A percentile compares a stretch with the other conserved stretches of the same genome.
phyloP scores from a whole-genome alignment of 2,113 vertebrate genomes.

The Leptosomus discolor region DNA sequence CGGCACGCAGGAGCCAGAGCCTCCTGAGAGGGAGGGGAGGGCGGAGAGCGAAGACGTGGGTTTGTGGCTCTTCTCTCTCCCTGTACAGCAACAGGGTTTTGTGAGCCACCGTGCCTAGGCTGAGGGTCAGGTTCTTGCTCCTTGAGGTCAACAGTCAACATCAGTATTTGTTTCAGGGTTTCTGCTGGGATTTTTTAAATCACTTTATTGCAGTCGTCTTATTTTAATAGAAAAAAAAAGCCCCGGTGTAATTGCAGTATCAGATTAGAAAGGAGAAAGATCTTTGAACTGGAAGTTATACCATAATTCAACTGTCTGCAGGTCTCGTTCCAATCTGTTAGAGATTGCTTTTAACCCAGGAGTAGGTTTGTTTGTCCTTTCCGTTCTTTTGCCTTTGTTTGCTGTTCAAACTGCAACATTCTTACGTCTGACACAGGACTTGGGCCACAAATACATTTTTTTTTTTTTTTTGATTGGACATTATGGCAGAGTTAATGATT shows the following conservation, averaged over 20 bases:
- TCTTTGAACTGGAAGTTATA: neutral
- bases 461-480: neutral
- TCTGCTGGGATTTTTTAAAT: neutral
- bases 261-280: neutral
- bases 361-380: neutral
- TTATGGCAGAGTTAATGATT: neutral
- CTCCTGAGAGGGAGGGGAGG: neutral
- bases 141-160: neutral
- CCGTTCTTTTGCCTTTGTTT: neutral
- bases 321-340: neutral
- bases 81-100: neutral
- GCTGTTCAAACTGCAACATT: neutral
- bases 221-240: neutral
- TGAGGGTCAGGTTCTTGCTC: neutral
- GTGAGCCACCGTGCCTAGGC: neutral
- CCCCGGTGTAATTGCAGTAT: neutral
- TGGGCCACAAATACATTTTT: neutral
- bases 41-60: fast-evolving
- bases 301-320: neutral
- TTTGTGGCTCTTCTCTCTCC: neutral
- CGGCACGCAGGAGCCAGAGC: neutral
- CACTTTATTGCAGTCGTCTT: neutral
- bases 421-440: neutral
- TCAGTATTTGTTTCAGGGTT: neutral
- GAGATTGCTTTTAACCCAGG: neutral